These are phyloP conservation scores for Pomatostomus ruficeps DNA, from an alignment of 2,113 vertebrate species.

Conservation along the genomic window DNA sequence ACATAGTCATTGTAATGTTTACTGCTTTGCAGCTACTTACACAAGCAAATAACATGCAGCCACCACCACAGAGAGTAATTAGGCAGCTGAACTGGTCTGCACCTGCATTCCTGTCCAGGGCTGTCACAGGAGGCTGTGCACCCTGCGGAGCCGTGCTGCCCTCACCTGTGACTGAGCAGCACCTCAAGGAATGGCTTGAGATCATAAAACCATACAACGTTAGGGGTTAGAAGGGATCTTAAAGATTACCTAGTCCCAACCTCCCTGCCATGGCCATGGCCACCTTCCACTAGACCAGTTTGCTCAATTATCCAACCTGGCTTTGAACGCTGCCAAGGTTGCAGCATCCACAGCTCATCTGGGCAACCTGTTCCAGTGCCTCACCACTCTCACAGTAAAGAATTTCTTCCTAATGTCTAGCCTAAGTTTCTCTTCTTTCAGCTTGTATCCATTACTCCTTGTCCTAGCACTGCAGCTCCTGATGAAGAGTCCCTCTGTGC, in stretches of 20 bases:
- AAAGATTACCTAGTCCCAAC: background rate
- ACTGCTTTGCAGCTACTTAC: background rate
- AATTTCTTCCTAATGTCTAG: background rate
- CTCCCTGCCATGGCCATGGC: background rate
- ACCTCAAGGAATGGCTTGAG: background rate
- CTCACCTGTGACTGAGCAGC: background rate
- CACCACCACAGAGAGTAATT: background rate
- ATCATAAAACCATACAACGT: background rate
- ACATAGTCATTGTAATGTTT: rapidly evolving
- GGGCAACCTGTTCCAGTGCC: background rate
- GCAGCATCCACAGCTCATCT: background rate
- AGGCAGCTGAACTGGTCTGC: background rate
- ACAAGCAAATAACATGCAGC: background rate
- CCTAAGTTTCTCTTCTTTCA: background rate
- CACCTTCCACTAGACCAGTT: background rate
- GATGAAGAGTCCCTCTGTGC: background rate
- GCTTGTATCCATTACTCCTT: background rate
- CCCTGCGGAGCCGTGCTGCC: rapidly evolving
- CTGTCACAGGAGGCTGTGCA: background rate
- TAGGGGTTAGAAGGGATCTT: background rate
- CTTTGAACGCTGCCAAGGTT: background rate
- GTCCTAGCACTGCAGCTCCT: background rate
- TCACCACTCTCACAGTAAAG: background rate
- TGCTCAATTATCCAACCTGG: background rate
- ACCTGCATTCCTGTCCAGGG: background rate